Conservation (phyloP, 1,140 invertebrate genomes). For the Zaprionus lachaisei region DNA sequence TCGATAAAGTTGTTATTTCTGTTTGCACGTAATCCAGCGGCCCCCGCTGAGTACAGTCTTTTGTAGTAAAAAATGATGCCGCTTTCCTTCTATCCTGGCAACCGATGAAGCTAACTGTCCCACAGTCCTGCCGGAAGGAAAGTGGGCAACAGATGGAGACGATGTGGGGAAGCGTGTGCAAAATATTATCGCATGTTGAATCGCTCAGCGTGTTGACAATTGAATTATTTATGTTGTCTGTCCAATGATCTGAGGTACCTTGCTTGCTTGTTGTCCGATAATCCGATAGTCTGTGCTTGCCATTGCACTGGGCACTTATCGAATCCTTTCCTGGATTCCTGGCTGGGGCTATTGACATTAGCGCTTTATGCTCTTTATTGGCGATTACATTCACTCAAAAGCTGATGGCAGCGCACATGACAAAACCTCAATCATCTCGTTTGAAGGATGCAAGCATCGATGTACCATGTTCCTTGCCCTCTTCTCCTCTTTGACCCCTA, state of each 20-base stretch:
- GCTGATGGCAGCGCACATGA: constrained; percentile 43
- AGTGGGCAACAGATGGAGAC: neutral
- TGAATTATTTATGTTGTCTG: constrained; percentile 80
- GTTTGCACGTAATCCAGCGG: constrained; percentile 34
- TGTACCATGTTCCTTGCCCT: neutral
- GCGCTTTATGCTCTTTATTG: constrained; percentile 82
- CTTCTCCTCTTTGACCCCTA: neutral
- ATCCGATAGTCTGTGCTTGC: constrained; percentile 37
- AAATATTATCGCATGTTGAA: constrained; percentile 78
- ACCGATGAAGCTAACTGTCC: too few relatives aligned
- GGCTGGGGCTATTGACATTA: constrained; percentile 58
- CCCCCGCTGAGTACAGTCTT: constrained; percentile 50
- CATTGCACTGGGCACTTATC: constrained; percentile 79
- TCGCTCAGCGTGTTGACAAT: constrained; percentile 70
- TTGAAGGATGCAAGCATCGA: constrained; percentile 9
- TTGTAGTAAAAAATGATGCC: constrained; percentile 41
- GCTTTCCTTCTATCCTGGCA: neutral
- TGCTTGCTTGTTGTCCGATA: neutral
- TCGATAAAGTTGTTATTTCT: constrained; percentile 77
- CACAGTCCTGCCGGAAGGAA: neutral
- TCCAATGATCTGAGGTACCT: constrained; percentile 30
- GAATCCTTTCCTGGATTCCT: constrained; percentile 67
- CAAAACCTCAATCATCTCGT: constrained; percentile 71
- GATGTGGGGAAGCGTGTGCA: neutral
- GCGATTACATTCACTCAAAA: constrained; percentile 78